Evolutionary conservation across 2,888 invertebrate genomes (phyloP), one percentile per base, ranked within the genome.

Genomic region (Biston betularia): DNA sequence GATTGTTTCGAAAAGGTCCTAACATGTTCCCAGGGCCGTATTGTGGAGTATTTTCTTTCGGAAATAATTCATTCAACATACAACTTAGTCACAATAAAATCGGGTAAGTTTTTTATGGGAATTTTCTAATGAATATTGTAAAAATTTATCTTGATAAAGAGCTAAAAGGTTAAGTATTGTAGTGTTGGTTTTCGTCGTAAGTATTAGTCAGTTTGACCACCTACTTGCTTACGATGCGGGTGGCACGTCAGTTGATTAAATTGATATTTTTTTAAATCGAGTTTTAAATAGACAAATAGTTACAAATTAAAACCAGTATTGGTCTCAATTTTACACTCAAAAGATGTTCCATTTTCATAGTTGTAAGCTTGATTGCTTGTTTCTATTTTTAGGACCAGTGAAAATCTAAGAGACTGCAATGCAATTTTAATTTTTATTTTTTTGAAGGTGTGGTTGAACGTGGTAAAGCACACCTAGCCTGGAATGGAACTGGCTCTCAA

Each of bases 181-280:
- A 70, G 6, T 35, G 10, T 38, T 9, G 24, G 7, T 65, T 53
- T 77, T 74, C 70, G 50, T 60, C 67, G 6, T 38, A 38, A 38
- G 64, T 70, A 74, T 74, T 73, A 71, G 70, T 78, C 77, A 78
- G 42, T 58, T 14, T 61, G 73, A 58, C 75, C 75, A 76, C 77
- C 74, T 66, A 63, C 48, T 35, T 61, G 54, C 9, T 10, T 57
- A 46, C 55, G 12, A 59, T 44, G 67, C 38, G 45, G 62, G 63
- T 59, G 61, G 57, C 42, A 45, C 24, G 24, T 40, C 14, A 53
- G 10, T 50, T 50, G 12, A 50, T 50, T 50, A n/a, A 34, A n/a
- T 34, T 34, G n/a, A 12, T 49, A 33, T 34, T n/a, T 34, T 50
- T 49, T 33, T 34, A 34, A 46, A 10, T 46, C 7, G 15, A 46